A percentile compares a stretch with the other conserved stretches of the same genome.
These are phyloP conservation scores for Caenorhabditis virilis DNA, from an alignment of 2,888 invertebrate genomes.

Conservation along the genomic window DNA sequence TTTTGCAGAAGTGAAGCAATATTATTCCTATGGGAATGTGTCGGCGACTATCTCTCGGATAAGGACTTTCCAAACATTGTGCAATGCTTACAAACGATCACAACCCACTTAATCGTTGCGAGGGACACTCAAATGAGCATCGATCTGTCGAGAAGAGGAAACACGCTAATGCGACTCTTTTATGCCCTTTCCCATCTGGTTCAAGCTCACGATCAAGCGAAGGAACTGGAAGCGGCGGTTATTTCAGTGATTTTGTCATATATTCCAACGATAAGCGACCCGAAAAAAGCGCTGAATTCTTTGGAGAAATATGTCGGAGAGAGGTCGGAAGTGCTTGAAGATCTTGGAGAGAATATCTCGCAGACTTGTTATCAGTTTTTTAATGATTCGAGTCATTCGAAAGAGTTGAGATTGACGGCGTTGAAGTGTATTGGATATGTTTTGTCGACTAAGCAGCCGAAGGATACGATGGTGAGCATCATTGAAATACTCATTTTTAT, in stretches of 20 bases:
- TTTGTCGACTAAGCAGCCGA: constrained; percentile 29
- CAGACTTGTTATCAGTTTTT: constrained; percentile 40
- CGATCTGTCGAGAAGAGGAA: constrained; percentile 24
- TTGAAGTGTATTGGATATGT: constrained; percentile 53
- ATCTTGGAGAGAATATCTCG: constrained; percentile 19
- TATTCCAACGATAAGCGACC: constrained; percentile 1
- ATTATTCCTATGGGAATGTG: constrained; percentile 44
- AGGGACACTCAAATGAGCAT: not conserved
- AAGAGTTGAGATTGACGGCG: constrained; percentile 30
- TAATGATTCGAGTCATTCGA: constrained; percentile 11
- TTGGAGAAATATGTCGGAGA: constrained; percentile 37
- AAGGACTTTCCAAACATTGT: constrained; percentile 30
- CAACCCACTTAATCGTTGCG: constrained; percentile 5
- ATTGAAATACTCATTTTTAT: too few relatives aligned
- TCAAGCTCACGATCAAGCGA: constrained; percentile 37
- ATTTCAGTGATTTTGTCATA: constrained; percentile 19
- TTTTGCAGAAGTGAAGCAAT: constrained; percentile 42
- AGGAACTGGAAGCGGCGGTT: constrained; percentile 21
- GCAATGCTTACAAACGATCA: constrained; percentile 21
- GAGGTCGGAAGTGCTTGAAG: constrained; percentile 29
- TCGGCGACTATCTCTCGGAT: constrained; percentile 42
- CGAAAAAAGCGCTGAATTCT: constrained; percentile 24
- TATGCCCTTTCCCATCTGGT: constrained; percentile 46
- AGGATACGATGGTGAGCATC: constrained; percentile 47
- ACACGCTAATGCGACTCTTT: constrained; percentile 41